These are phyloP conservation scores for Sturmia bella DNA, from an alignment of 2,888 invertebrate genomes.

Conservation along the genomic window DNA sequence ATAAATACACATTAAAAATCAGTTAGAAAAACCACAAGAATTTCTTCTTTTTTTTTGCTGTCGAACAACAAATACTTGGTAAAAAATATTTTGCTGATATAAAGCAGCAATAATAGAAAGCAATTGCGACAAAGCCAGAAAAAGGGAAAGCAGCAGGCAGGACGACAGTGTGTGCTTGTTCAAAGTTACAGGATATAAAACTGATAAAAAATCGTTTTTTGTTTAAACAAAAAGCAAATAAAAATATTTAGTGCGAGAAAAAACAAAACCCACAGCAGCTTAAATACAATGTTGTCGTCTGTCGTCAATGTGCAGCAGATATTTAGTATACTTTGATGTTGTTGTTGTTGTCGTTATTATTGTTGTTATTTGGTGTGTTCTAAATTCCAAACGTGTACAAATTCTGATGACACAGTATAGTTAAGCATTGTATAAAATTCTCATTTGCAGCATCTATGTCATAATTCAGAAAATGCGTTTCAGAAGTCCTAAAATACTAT, in stretches of 20 bases:
- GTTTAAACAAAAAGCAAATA: not conserved
- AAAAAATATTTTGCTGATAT: not conserved
- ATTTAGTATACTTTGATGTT: constrained; percentile 25
- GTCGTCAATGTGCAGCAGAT: constrained; percentile 23
- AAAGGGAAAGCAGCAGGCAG: not conserved
- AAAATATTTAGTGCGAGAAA: not conserved
- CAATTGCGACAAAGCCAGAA: not conserved
- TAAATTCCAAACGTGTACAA: constrained; percentile 65
- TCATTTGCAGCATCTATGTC: too few relatives aligned
- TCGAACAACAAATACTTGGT: not conserved
- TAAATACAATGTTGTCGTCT: constrained; percentile 11
- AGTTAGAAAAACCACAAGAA: constrained; percentile 38
- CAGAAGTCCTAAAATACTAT: too few relatives aligned
- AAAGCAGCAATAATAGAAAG: constrained; percentile 1
- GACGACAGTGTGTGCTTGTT: not conserved
- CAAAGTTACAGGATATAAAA: constrained; percentile 42
- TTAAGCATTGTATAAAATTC: constrained; percentile 35
- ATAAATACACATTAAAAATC: constrained; percentile 3
- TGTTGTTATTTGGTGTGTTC: constrained; percentile 57
- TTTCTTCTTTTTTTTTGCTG: not conserved
- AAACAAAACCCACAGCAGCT: not conserved
- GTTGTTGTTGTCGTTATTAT: constrained; percentile 26
- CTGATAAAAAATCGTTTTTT: constrained; percentile 56
- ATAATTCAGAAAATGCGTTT: too few relatives aligned
- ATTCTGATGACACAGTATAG: constrained; percentile 65